Base-by-base conservation (phyloP, 2,797 vertebrate genomes). In the Nasua narica region DNA sequence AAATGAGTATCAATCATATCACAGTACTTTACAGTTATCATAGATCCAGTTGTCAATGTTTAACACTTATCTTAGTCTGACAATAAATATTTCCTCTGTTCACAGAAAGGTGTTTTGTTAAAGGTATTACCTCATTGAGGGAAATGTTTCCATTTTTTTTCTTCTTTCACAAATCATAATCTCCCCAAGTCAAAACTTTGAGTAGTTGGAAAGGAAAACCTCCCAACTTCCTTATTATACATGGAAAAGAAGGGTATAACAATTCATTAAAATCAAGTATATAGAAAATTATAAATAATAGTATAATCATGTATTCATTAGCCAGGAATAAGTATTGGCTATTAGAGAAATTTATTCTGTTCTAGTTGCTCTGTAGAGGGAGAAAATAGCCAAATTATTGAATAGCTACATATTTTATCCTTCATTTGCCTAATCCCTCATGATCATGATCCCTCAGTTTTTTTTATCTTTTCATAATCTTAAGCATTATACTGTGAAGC, bases 201-300 rank as follows among this genome's bases (percentile, higher is more conserved):
- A 94, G 54, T n/a, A 93, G 43, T 46, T 43, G n/a, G n/a, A 77
- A 94, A 32, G 29, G 48, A 86, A 95, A 91, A 72, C 72, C 18
- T n/a, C 2, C 23, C 16, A 82, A 48, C n/a, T 91, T 65, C 15
- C 21, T 88, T 13, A 77, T 46, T 95, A 7, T 70, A 23, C 1
- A 8, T 77, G 10, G 60, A 87, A 40, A 91, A 76, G 19, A 91
- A 76, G 19, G 16, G 23, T 23, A 21, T 29, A 90, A 58, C 3
- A 77, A 9, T 65, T 52, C 8, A 72, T 79, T 95, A 84, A 96
- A 94, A 84, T 29, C 32, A 54, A 74, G 50, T 56, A 86, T 91
- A 65, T 62, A 83, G 52, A 46, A 9, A 43, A 72, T 94, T 58
- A 69, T 43, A 78, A 52, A 37, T 86, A 78, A 35, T 77, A 83